Evolutionary conservation across 2,888 invertebrate species (phyloP).

Genomic region (Gerris lacustris): DNA sequence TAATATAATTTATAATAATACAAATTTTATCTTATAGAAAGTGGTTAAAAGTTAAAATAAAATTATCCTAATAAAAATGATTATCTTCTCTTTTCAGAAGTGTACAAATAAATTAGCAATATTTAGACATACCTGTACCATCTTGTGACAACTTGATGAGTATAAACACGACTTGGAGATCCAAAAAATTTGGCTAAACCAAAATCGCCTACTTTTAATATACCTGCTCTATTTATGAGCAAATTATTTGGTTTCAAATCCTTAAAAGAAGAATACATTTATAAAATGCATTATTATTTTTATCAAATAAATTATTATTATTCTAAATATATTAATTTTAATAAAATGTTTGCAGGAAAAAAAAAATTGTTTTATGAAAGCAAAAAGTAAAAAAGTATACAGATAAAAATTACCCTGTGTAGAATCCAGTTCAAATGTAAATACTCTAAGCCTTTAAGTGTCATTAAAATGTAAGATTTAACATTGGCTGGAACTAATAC

Average conservation of each 20-base stretch:
- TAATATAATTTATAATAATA: no score
- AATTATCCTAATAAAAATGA: no score
- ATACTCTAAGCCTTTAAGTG: slow-evolving; percentile 86
- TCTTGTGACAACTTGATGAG: slow-evolving; percentile 93
- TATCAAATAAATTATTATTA: not conserved
- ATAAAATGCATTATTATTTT: slow-evolving; percentile 1
- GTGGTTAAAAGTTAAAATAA: no score
- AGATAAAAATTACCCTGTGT: slow-evolving; percentile 50
- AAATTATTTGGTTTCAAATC: slow-evolving; percentile 99
- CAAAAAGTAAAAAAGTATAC: not conserved
- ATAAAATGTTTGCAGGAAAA: not conserved
- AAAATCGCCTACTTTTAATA: slow-evolving; percentile 97
- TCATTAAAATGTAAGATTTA: slow-evolving; percentile 92
- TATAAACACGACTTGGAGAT: slow-evolving; percentile 88
- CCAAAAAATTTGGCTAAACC: slow-evolving; percentile 96
- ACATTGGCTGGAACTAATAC: slow-evolving; percentile 84
- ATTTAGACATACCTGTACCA: slow-evolving; percentile 60
- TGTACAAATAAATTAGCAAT: no score
- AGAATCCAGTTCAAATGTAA: slow-evolving; percentile 92
- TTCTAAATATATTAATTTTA: not conserved
- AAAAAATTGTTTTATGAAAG: no score
- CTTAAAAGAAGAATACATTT: slow-evolving; percentile 28
- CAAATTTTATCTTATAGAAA: no score
- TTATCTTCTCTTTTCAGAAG: no score
- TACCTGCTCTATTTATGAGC: slow-evolving; percentile 78